Evolutionary conservation across 2,888 invertebrate genomes (phyloP).

Genomic region (Drosophila silvestris): DNA sequence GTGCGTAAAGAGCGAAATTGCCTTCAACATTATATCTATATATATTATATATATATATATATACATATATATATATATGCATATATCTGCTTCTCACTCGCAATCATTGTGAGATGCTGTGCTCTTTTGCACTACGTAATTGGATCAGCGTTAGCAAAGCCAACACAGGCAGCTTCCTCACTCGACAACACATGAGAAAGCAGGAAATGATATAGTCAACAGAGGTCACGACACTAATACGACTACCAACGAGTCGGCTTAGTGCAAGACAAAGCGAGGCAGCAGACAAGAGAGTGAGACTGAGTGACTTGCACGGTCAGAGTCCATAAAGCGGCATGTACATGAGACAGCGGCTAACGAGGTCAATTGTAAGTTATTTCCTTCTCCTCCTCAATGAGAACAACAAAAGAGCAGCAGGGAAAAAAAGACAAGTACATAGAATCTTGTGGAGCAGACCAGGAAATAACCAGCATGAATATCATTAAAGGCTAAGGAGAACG

Average conservation of each 20-base stretch:
- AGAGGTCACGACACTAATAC: slow-evolving; percentile 73
- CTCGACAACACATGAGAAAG: slow-evolving; percentile 35
- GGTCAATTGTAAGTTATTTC: slow-evolving; percentile 81
- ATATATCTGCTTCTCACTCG: slow-evolving; percentile 15
- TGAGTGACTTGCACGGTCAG: slow-evolving; percentile 23
- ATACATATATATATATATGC: background rate
- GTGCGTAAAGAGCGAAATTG: slow-evolving; percentile 28
- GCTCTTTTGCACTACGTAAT: slow-evolving; percentile 51
- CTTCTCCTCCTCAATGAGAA: slow-evolving; percentile 33
- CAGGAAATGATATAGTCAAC: slow-evolving; percentile 74
- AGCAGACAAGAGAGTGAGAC: slow-evolving; percentile 20
- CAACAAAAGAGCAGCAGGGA: slow-evolving; percentile 18
- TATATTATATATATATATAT: background rate
- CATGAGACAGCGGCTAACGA: slow-evolving; percentile 71
- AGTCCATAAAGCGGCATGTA: slow-evolving; percentile 62
- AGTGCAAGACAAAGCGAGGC: slow-evolving; percentile 31
- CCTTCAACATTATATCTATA: background rate
- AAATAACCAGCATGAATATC: slow-evolving; percentile 74
- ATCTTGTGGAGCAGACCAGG: slow-evolving; percentile 57
- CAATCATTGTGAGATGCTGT: slow-evolving; percentile 25
- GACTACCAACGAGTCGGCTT: slow-evolving; percentile 62
- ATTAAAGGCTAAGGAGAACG: slow-evolving; percentile 57
- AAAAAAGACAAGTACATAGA: slow-evolving; percentile 34
- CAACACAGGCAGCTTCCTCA: slow-evolving; percentile 39
- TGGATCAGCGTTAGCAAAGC: slow-evolving; percentile 70